A percentile compares a stretch with the other conserved stretches of the same genome.
phyloP scores from a whole-genome alignment of 2,888 invertebrate genomes.

The Notodonta dromedarius region DNA sequence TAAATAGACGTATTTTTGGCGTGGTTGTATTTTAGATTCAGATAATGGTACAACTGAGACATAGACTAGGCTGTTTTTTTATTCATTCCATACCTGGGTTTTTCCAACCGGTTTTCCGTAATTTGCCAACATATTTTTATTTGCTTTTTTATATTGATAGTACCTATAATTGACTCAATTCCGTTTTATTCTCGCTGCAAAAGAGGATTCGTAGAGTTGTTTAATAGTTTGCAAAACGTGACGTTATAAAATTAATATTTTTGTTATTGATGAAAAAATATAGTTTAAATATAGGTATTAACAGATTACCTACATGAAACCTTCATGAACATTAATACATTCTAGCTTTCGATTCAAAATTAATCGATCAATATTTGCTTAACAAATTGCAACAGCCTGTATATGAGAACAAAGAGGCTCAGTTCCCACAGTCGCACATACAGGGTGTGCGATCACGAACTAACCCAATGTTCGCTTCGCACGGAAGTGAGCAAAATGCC shows the following conservation, averaged over 20 bases:
- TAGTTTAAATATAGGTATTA: too few relatives aligned
- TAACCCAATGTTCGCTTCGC: constrained; percentile 72
- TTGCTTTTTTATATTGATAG: neutral
- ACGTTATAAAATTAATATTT: neutral
- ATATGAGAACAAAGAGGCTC: constrained; percentile 62
- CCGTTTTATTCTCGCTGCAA: neutral
- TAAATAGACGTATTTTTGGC: too few relatives aligned
- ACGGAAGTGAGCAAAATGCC: constrained; percentile 78
- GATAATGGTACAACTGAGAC: too few relatives aligned
- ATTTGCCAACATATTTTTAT: too few relatives aligned
- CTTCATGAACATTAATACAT: too few relatives aligned
- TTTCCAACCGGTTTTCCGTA: too few relatives aligned
- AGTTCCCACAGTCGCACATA: constrained; percentile 81
- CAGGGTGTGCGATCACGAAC: constrained; percentile 79
- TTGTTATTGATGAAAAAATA: too few relatives aligned
- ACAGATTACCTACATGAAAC: too few relatives aligned
- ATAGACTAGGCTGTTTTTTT: too few relatives aligned
- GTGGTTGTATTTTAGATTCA: too few relatives aligned
- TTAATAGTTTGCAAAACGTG: neutral
- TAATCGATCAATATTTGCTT: neutral
- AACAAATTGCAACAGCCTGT: constrained; percentile 52
- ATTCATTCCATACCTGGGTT: too few relatives aligned
- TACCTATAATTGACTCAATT: neutral
- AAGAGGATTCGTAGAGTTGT: neutral
- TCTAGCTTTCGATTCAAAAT: too few relatives aligned